A percentile compares a stretch with the other conserved stretches of the same genome.
These are phyloP conservation scores for Actenoides lindsayi DNA, from an alignment of 2,113 vertebrate species.

Conservation along the genomic window DNA sequence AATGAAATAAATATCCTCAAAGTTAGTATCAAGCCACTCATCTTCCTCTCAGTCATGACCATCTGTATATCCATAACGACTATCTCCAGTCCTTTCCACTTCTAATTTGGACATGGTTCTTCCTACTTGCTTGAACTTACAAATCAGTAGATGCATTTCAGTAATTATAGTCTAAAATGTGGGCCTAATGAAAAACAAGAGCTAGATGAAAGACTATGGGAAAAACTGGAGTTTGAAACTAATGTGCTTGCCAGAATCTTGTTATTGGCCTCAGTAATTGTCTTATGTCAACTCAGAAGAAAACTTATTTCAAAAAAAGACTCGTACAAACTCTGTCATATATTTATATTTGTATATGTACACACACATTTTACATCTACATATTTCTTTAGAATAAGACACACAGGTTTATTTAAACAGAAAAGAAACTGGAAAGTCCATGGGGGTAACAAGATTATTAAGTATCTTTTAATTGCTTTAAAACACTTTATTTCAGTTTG, in stretches of 20 bases:
- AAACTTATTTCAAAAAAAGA: not conserved
- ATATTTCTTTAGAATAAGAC: not conserved
- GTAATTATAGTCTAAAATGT: not conserved
- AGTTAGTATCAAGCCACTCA: not conserved
- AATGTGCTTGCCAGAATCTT: not conserved
- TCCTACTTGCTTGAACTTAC: not conserved
- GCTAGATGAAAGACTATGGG: not conserved
- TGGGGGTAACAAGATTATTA: not conserved
- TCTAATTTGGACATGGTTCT: not conserved
- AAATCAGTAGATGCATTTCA: not conserved
- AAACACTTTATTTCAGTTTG: not conserved
- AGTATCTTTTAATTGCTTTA: not conserved
- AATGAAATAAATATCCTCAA: not conserved
- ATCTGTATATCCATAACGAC: not conserved
- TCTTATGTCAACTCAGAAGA: not conserved
- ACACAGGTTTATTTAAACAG: not conserved
- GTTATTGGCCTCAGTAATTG: not conserved
- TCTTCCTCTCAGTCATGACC: not conserved
- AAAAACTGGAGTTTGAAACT: not conserved
- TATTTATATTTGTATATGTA: not conserved
- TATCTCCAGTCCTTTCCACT: no score
- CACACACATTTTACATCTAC: not conserved
- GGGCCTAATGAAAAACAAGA: not conserved
- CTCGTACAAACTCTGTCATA: not conserved
- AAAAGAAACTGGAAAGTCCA: not conserved